phyloP scores from a whole-genome alignment of 1,140 invertebrate genomes.

The Drosophila truncata region DNA sequence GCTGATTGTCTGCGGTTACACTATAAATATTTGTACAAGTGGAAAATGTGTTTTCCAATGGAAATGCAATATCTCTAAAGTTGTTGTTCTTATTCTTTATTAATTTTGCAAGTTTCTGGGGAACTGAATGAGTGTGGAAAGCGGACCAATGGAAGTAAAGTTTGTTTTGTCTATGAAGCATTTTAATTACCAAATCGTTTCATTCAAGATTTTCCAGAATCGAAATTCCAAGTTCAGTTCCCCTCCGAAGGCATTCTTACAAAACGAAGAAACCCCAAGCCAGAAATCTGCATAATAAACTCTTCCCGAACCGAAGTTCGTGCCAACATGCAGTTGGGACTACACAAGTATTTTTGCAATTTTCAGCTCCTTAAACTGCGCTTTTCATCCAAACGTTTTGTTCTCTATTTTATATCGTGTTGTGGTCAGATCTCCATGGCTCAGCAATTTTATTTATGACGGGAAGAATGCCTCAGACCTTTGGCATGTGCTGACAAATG shows the following conservation, averaged over 20 bases:
- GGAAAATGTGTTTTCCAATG: constrained; percentile 37
- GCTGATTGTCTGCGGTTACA: constrained; percentile 46
- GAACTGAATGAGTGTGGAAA: constrained; percentile 30
- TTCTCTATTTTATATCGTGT: constrained; percentile 13
- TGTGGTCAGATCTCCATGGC: constrained; percentile 37
- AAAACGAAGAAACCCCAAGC: constrained; percentile 40
- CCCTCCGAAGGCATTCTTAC: constrained; percentile 1
- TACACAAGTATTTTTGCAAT: constrained; percentile 11
- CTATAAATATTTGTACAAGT: constrained; percentile 51
- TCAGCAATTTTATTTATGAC: constrained; percentile 28
- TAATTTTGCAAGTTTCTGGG: constrained; percentile 32
- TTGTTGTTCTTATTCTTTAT: constrained; percentile 11
- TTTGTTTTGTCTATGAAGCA: constrained; percentile 44
- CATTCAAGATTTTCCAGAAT: constrained; percentile 43
- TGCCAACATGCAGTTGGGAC: constrained; percentile 28
- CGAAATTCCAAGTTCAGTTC: constrained; percentile 21
- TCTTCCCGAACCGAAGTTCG: constrained; percentile 16
- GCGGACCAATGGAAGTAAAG: constrained; percentile 26
- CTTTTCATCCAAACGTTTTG: constrained; percentile 19
- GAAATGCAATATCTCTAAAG: constrained; percentile 36
- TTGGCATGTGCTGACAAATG: constrained; percentile 77
- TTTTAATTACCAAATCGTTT: constrained; percentile 28
- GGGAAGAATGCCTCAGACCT: constrained; percentile 55
- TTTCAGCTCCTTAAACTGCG: constrained; percentile 21
- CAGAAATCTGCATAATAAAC: constrained; percentile 39